Evolutionary conservation across 2,797 vertebrate genomes (phyloP), one percentile per base, ranked within the genome.

Genomic region (Siniperca scherzeri): DNA sequence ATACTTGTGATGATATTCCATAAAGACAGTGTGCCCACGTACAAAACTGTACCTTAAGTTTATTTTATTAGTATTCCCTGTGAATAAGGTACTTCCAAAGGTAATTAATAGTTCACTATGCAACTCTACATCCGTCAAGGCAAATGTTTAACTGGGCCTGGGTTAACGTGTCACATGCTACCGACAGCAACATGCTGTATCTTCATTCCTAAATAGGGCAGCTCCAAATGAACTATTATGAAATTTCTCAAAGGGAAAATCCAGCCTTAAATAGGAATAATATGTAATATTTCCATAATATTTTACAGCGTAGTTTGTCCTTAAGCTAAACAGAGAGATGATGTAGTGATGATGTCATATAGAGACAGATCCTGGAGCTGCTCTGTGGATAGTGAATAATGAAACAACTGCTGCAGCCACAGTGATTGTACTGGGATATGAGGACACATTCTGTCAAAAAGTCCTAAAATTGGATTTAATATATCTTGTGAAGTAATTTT

Each of bases 311-410:
- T 25, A 62, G 52, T 68, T 61, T 50, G 50, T 55, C 67, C 59
- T 73, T 19, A 21, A 25, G 65, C 61, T 72, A 14, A 71, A 81
- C 1, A 38, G 8, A 75, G 53, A 78, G 25, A 36, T n/a, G 33
- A 16, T 42, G 62, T 40, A 14, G 60, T 3, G 22, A 68, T 79
- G 33, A 74, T 78, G 80, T 79, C 75, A 77, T 33, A 17, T 4
- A 33, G 56, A 77, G 78, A 76, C 71, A 33, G 2, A 69, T 74
- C 59, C 33, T 21, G 64, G n/a, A 80, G 69, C 30, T 82, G 81
- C 66, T 73, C 56, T 30, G 62, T 65, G 30, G 65, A 76, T n/a
- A 25, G 46, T 78, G 73, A 80, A 77, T 83, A 62, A 81, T 70
- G 22, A 73, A 87, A 33, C 22, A 67, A 57, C 75, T 77, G 62